phyloP scores from a whole-genome alignment of 2,888 invertebrate species.

The Therioaphis trifolii region DNA sequence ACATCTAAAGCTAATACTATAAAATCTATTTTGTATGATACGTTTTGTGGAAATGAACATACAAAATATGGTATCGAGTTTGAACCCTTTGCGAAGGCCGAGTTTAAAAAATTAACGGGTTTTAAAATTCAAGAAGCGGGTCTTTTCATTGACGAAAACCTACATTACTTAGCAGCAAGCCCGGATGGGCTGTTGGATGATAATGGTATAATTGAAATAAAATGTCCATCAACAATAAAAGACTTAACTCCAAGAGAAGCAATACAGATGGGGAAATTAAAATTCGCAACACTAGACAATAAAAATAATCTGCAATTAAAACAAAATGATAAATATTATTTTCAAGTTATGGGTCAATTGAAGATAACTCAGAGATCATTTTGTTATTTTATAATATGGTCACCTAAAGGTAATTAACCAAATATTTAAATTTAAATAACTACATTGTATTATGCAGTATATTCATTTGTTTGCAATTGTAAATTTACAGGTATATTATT shows the following conservation, averaged over 20 bases:
- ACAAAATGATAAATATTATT: neutral
- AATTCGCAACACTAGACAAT: slow-evolving; percentile 8
- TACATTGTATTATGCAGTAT: no score
- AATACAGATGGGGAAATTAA: slow-evolving; percentile 8
- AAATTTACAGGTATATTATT: no score
- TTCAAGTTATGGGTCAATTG: slow-evolving; percentile 8
- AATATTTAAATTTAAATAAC: no score
- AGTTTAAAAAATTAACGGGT: slow-evolving; percentile 5
- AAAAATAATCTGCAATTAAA: neutral
- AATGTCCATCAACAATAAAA: no score
- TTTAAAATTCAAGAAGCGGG: slow-evolving; percentile 9
- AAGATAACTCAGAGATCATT: neutral
- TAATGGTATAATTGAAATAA: neutral
- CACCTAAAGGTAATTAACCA: slow-evolving; percentile 9
- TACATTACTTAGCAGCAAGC: neutral
- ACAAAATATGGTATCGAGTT: neutral
- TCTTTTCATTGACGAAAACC: neutral
- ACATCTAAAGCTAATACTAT: neutral
- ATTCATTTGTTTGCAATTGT: no score
- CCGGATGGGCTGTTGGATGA: neutral
- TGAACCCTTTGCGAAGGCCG: slow-evolving; percentile 7
- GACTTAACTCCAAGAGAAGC: neutral
- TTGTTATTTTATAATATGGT: slow-evolving; percentile 29
- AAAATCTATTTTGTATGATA: neutral
- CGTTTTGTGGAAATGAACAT: slow-evolving; percentile 2